Conservation (phyloP, 2,113 vertebrate genomes). For the Microcebus murinus region DNA sequence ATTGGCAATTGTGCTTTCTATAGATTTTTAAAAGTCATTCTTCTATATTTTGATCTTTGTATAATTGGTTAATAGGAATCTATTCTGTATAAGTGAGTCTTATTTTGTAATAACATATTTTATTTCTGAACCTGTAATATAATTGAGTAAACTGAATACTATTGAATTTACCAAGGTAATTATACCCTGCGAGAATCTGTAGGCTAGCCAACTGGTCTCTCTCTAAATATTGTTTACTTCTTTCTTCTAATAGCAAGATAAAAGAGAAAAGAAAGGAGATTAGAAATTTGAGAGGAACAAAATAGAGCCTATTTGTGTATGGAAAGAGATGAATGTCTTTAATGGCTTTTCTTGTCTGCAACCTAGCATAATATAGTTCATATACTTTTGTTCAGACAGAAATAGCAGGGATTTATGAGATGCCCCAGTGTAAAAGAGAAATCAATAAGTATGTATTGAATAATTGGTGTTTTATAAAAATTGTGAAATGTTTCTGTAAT, state of each 20-base stretch:
- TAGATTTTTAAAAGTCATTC: neutral
- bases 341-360: constrained; percentile 4
- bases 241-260: constrained; percentile 4
- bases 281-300: constrained; percentile 15
- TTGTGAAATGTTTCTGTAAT: neutral
- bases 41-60: neutral
- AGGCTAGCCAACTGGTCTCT: neutral
- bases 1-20: neutral
- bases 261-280: neutral
- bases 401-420: constrained; percentile 4
- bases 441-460: neutral
- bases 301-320: neutral
- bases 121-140: neutral
- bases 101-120: constrained; percentile 18
- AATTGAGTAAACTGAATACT: neutral
- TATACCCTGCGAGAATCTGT: neutral
- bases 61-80: neutral
- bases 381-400: neutral
- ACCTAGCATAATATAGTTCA: neutral
- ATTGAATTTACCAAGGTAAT: constrained; percentile 22
- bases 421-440: constrained; percentile 30
- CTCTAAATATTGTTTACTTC: neutral
- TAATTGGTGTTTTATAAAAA: constrained; percentile 11
- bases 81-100: neutral
- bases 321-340: neutral